These are phyloP conservation scores for Caenorhabditis plicata DNA, from an alignment of 2,888 invertebrate genomes.

Conservation along the genomic window DNA sequence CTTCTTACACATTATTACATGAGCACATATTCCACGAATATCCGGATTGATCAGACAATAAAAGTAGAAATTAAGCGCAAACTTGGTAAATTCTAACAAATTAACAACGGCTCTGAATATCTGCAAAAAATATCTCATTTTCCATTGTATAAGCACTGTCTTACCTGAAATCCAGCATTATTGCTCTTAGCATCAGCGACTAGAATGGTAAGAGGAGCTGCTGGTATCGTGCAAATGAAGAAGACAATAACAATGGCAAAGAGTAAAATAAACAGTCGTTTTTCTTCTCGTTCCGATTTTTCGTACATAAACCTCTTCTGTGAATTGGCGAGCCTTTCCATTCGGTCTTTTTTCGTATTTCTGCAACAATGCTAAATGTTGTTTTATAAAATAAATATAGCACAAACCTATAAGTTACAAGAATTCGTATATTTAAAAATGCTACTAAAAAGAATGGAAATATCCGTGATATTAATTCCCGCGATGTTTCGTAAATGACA, in stretches of 20 bases:
- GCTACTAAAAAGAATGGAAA: slow-evolving; percentile 69
- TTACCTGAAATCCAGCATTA: slow-evolving; percentile 60
- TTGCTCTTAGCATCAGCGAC: slow-evolving; percentile 65
- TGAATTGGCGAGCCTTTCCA: slow-evolving; percentile 52
- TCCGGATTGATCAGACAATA: slow-evolving; percentile 65
- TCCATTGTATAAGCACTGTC: not conserved
- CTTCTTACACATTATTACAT: slow-evolving; percentile 54
- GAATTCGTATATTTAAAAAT: slow-evolving; percentile 68
- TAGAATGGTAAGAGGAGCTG: slow-evolving; percentile 68
- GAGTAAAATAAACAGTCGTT: slow-evolving; percentile 68
- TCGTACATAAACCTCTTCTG: slow-evolving; percentile 50
- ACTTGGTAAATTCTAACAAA: slow-evolving; percentile 69
- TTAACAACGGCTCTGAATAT: slow-evolving; percentile 69
- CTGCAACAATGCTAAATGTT: slow-evolving; percentile 16
- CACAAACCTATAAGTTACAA: slow-evolving; percentile 67
- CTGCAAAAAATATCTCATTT: slow-evolving; percentile 56
- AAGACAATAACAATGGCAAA: slow-evolving; percentile 69
- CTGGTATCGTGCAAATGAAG: slow-evolving; percentile 69
- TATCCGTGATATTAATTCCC: slow-evolving; percentile 67
- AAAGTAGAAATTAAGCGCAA: slow-evolving; percentile 70
- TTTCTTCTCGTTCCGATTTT: slow-evolving; percentile 67
- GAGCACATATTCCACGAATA: slow-evolving; percentile 54
- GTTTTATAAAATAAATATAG: not conserved
- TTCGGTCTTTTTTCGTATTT: slow-evolving; percentile 67
- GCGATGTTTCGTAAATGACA: slow-evolving; percentile 54